Percentiles rank a stretch among this genome's conserved stretches.
These are phyloP conservation scores for Luperina testacea DNA, from an alignment of 2,888 invertebrate genomes.

Conservation along the genomic window DNA sequence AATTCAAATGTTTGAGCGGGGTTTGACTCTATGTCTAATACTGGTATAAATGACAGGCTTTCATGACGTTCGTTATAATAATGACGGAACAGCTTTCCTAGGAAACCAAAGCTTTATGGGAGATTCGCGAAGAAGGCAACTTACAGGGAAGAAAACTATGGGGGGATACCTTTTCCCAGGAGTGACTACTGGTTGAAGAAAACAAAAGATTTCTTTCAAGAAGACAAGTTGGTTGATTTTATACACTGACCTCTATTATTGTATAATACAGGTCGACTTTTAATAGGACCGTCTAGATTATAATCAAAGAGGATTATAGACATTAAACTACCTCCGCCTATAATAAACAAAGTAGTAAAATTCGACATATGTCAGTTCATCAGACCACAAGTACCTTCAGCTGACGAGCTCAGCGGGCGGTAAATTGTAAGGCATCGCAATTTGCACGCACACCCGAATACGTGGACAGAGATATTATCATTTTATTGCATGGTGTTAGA, in stretches of 20 bases:
- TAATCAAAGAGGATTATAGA: not conserved
- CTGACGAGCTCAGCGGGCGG: slow-evolving; percentile 55
- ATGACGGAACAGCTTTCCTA: not conserved
- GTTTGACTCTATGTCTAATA: too few species aligned
- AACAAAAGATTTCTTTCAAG: not conserved
- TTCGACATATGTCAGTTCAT: slow-evolving; percentile 2
- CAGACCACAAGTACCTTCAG: not conserved
- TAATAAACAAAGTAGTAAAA: slow-evolving; percentile 21
- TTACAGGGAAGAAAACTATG: not conserved
- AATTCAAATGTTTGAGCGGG: too few species aligned
- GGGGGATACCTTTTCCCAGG: not conserved
- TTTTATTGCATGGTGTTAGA: slow-evolving; percentile 24
- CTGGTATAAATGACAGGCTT: too few species aligned
- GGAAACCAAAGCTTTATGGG: not conserved
- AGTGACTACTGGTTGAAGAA: not conserved
- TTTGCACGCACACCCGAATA: slow-evolving; percentile 48
- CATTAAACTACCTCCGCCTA: not conserved
- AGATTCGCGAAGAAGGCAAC: not conserved
- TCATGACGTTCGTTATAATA: too few species aligned
- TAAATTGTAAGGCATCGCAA: slow-evolving; percentile 49
- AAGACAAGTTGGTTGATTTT: not conserved
- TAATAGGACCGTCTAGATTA: not conserved
- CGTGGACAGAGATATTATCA: slow-evolving; percentile 11
- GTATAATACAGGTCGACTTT: not conserved
- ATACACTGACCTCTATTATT: too few species aligned